These are phyloP conservation scores for Nycteola revayana DNA, from an alignment of 2,888 invertebrate species.

Conservation along the genomic window DNA sequence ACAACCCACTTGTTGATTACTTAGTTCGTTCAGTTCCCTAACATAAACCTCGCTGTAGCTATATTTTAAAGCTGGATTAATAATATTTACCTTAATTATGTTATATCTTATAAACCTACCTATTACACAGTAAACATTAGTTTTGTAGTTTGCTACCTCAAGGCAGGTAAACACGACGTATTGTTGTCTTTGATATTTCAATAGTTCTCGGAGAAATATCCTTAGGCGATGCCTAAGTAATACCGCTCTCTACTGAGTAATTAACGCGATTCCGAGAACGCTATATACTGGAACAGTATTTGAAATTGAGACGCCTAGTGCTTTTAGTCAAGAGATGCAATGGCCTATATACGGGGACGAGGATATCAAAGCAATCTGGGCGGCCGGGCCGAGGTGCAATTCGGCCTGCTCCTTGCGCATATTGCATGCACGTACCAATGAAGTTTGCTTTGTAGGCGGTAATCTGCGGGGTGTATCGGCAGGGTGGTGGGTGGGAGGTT, in stretches of 20 bases:
- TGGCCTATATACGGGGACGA: conserved; percentile 53
- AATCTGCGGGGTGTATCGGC: conserved; percentile 76
- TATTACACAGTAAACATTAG: too few relatives aligned
- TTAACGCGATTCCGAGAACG: conserved; percentile 59
- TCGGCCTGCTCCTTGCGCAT: conserved; percentile 77
- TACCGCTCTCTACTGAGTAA: conserved; percentile 48
- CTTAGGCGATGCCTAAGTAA: conserved; percentile 24
- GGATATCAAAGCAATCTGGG: conserved; percentile 76
- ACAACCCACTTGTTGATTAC: too few relatives aligned
- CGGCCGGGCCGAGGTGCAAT: conserved; percentile 64
- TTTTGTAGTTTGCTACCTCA: too few relatives aligned
- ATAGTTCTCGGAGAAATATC: conserved; percentile 17
- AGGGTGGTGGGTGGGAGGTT: conserved; percentile 74
- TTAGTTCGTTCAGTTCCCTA: too few relatives aligned
- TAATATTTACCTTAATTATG: too few relatives aligned
- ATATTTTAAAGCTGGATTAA: too few relatives aligned
- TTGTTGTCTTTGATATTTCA: conserved; percentile 8
- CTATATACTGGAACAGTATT: conserved; percentile 42
- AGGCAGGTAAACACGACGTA: conserved; percentile 10
- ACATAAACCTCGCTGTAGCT: too few relatives aligned
- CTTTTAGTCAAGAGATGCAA: conserved; percentile 57
- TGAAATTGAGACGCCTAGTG: conserved; percentile 51
- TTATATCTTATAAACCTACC: too few relatives aligned
- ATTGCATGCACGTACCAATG: conserved; percentile 82
- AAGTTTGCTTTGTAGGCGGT: conserved; percentile 82